phyloP scores from a whole-genome alignment of 2,113 vertebrate species.

The Gymnocephalus cernua region DNA sequence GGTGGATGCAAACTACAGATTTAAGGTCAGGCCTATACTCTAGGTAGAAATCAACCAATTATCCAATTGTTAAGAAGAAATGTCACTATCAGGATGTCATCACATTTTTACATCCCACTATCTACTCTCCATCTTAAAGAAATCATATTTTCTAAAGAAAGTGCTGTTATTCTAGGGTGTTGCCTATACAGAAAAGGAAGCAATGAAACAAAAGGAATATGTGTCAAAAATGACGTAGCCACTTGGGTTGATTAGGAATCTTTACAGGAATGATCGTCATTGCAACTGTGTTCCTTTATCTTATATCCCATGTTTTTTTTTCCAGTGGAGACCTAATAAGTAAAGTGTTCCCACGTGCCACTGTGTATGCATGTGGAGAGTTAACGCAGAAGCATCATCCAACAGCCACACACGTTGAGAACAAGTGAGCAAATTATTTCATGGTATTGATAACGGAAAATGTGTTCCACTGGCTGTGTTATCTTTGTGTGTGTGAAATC shows the following conservation, averaged over 20 bases:
- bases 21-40: neutral
- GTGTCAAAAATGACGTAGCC: neutral
- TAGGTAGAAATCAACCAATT: neutral
- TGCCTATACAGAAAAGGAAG: slow-evolving; percentile 26
- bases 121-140: neutral
- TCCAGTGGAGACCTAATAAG: slow-evolving; percentile 28
- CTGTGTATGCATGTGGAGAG: neutral
- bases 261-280: neutral
- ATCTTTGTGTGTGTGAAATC: neutral
- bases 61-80: neutral
- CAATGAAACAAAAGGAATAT: slow-evolving; percentile 31
- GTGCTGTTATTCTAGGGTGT: slow-evolving; percentile 29
- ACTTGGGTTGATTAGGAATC: neutral
- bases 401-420: neutral
- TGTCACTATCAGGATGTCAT: neutral
- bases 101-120: neutral
- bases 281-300: neutral
- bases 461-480: slow-evolving; percentile 3
- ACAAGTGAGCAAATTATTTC: slow-evolving; percentile 16
- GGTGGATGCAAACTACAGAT: slow-evolving; percentile 3
- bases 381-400: slow-evolving; percentile 7
- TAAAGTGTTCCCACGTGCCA: slow-evolving; percentile 30
- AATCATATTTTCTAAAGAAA: slow-evolving; percentile 17
- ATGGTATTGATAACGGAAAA: slow-evolving; percentile 21
- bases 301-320: slow-evolving; percentile 25